Evolutionary conservation across 2,888 invertebrate genomes (phyloP).

Genomic region (Acrobasis repandana): DNA sequence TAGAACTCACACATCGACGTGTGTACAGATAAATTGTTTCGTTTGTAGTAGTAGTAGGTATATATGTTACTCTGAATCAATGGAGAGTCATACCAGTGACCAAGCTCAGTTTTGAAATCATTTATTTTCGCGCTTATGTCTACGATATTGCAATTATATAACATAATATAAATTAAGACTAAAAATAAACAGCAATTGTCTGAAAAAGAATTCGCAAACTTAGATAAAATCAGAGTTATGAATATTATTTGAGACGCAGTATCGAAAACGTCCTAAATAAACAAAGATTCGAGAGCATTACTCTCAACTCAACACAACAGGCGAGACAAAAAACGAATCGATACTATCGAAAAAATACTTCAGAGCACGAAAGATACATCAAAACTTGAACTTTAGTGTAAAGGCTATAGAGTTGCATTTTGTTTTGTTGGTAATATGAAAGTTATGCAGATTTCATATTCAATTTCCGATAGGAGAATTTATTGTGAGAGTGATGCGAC

Average conservation of each 20-base stretch:
- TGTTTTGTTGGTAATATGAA: not conserved
- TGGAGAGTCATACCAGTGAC: no score
- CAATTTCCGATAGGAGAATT: slow-evolving; percentile 44
- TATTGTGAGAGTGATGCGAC: slow-evolving; percentile 33
- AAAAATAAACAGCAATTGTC: no score
- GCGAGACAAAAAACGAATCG: slow-evolving; percentile 8
- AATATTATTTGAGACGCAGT: not conserved
- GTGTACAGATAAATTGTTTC: no score
- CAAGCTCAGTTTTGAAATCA: no score
- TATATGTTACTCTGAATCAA: no score
- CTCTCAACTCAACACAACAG: slow-evolving; percentile 1
- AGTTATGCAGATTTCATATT: slow-evolving; percentile 41
- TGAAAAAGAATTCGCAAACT: not conserved
- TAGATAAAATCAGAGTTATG: slow-evolving; percentile 4
- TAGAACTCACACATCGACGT: no score
- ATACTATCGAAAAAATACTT: slow-evolving; percentile 4
- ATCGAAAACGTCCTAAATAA: slow-evolving; percentile 12
- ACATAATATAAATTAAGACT: no score
- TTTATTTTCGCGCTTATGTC: no score
- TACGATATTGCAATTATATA: no score
- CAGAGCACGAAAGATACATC: not conserved
- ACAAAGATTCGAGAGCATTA: slow-evolving; percentile 8
- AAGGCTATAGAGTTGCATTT: slow-evolving; percentile 12
- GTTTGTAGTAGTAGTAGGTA: no score
- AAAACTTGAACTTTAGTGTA: not conserved